Evolutionary conservation across 2,113 vertebrate genomes (phyloP), one percentile per base, ranked within the genome.

Genomic region (human (Homo sapiens)): DNA sequence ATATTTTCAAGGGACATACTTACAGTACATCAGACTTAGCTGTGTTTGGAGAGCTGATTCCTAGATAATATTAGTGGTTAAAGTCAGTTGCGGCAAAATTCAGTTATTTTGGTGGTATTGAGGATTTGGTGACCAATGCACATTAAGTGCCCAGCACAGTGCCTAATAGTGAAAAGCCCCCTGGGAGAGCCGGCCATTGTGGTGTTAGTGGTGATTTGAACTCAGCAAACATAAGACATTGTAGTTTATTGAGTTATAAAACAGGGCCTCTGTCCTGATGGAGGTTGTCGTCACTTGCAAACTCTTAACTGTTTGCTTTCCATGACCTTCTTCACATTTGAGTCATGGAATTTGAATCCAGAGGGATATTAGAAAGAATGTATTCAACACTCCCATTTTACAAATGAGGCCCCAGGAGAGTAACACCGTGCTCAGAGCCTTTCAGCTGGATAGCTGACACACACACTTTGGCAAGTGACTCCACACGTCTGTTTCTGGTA

Each of bases 291-390:
- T 70, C 38, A n/a, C 78, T 83, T 27, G 16, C 55, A 40, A 93
- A 50, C 80, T 90, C 59, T 80, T 30, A 38, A 30, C 14, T 55
- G 16, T 78, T 96, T 72, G 27, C 17, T 30, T 82, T 43, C 81
- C 45, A 70, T 93, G 48, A 43, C 64, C 43, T 75, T 90, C 75
- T 96, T 95, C 79, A 92, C 78, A 81, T 80, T 88, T 78, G 38
- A 86, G 52, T 89, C 72, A 95, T 43, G 68, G 68, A 93, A 40
- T 84, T 79, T 61, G 70, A 85, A 48, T 76, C 23, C n/a, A 82
- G 35, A 45, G 50, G 9, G 14, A 68, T 91, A 23, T 89, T 66
- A 81, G 50, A 72, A 48, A 57, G 66, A 30, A 6, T 52, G 90
- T 92, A 27, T 57, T 16, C 27, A 76, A 0, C 22, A 25, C 35